Evolutionary conservation across 2,113 vertebrate genomes (phyloP), one percentile per base, ranked within the genome.

Genomic region (Gymnorhina tibicen): DNA sequence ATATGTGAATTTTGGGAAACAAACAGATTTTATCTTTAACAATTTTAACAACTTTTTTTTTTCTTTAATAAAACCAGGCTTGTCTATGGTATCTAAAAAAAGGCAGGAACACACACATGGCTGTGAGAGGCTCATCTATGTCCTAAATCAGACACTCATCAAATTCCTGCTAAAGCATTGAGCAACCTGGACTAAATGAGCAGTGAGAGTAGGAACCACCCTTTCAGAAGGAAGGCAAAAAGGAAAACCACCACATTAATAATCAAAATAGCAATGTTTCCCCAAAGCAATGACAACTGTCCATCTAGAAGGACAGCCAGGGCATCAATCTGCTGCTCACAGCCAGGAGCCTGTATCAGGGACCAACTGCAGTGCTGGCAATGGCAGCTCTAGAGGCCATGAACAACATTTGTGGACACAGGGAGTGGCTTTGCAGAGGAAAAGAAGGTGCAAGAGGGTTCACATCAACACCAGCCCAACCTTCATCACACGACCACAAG

Each of bases 11-110:
- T 94, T 91, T 44, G 23, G 72, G 85, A 93, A 95, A 96, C 42
- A 89, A 89, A 69, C 60, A 89, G 87, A 94, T 94, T 87, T 90
- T 69, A 76, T 83, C 82, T 95, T 79, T 73, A 85, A 96, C 60
- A 58, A 79, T 82, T 87, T 67, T 68, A 87, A 56, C 64, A 20
- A 12, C 26, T 47, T 56, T 33, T 70, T 70, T 77, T 73, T 91
- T 86, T 28, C 41, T 91, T 93, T 91, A 93, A 92, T 92, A 94
- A 93, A 90, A 66, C 6, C 39, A 59, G 47, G 55, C 67, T 77
- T 85, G 59, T 53, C 14, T 24, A 26, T 33, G 42, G 46, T 39
- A 50, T 41, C 88, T 90, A 59, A 85, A 92, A 82, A 90, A 77
- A 80, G 37, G 11, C 79, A 56, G 66, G 60, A 85, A 80, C 67